Evolutionary conservation across 2,888 invertebrate genomes (phyloP), one percentile per base, ranked within the genome.

Genomic region (Caenorhabditis virilis): DNA sequence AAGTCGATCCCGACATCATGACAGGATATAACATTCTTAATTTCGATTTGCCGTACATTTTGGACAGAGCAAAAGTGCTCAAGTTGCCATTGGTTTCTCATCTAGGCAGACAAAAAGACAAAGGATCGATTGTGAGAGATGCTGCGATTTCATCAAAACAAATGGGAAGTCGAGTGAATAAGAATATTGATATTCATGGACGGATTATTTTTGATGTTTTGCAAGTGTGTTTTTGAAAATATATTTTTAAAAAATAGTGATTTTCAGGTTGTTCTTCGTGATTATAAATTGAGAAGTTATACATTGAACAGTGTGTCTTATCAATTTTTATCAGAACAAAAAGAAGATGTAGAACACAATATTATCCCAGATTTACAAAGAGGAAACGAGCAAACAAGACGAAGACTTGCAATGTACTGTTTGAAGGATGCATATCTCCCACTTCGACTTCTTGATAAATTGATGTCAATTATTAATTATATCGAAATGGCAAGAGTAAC

Each of bases 401-500:
- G 73, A 50, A 13, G 71, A 54, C 93, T 95, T 86, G 98, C 98
- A 11, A 93, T 97, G 84, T 99, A 99, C 83, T 99, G 98, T 84
- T 87, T 98, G 56, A 99, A 98, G 86, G 98, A 99, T 88, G 97
- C 98, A 0, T 91, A 93, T 83, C 86, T 99, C 53, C 98, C 98
- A 0, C 85, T 99, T 23, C 89, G 93, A 70, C 87, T 99, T 41
- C 86, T 99, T 47, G 93, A 95, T 76, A 98, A 98, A 84, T 88
- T 98, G 15, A 95, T 97, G 93, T 94, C 93, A 80, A 90, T 99
- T 77, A 93, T 97, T 57, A 99, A 98, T 85, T 95, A 97, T 84
- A 94, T 99, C 90, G 98, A 99, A 88, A 99, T 99, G 98, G 94
- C 98, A 6, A 90, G 98, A 84, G 98, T 99, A 1, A 99, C 98